These are phyloP conservation scores for Psettodes erumei DNA, from an alignment of 2,113 vertebrate species.

Conservation along the genomic window DNA sequence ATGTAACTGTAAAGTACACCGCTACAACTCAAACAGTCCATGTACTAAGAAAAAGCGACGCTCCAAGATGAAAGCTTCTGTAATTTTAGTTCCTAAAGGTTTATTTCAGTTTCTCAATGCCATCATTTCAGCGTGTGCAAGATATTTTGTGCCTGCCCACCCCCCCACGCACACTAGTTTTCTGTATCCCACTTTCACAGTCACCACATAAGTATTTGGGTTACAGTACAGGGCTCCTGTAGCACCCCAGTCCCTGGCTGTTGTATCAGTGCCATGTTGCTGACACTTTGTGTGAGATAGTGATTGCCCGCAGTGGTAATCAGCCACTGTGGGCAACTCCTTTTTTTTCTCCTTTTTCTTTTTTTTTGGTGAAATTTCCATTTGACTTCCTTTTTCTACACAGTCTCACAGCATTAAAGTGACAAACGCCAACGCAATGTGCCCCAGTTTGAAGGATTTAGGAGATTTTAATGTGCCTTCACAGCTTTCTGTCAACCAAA, in stretches of 20 bases:
- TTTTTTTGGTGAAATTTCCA: not conserved
- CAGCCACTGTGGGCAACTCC: not conserved
- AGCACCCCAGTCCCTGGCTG: not conserved
- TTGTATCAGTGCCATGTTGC: slow-evolving; percentile 23
- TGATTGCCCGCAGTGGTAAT: slow-evolving; percentile 20
- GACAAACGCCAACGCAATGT: slow-evolving; percentile 43
- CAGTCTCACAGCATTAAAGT: slow-evolving; percentile 47
- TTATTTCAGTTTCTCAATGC: not conserved
- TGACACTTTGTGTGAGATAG: not conserved
- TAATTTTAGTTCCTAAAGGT: not conserved
- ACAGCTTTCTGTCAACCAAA: slow-evolving; percentile 74
- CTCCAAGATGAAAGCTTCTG: slow-evolving; percentile 36
- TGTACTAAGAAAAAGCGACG: slow-evolving; percentile 26
- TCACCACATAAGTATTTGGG: slow-evolving; percentile 22
- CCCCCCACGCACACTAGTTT: too few species aligned
- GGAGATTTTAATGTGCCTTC: slow-evolving; percentile 77
- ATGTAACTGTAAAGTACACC: not conserved
- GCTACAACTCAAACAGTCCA: not conserved
- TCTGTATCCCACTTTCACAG: not conserved
- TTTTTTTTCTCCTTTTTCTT: not conserved
- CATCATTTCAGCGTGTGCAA: not conserved
- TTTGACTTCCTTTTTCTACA: slow-evolving; percentile 7
- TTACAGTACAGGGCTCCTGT: slow-evolving; percentile 10
- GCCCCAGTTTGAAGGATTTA: slow-evolving; percentile 65
- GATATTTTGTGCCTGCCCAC: slow-evolving; percentile 28